A percentile compares a stretch with the other conserved stretches of the same genome.
phyloP scores from a whole-genome alignment of 2,113 vertebrate genomes.

The Tyto alba region DNA sequence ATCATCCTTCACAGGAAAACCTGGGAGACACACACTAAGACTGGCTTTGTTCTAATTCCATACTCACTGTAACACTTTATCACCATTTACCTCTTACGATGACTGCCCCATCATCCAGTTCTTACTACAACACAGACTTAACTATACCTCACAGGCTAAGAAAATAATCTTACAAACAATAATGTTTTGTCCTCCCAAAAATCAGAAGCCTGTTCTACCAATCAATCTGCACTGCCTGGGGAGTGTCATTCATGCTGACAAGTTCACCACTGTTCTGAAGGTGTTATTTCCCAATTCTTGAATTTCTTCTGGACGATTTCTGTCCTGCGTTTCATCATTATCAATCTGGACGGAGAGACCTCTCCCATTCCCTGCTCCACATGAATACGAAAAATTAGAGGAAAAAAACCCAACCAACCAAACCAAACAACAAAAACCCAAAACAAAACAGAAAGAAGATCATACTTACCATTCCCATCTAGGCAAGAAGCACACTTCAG shows the following conservation, averaged over 20 bases:
- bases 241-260: background rate
- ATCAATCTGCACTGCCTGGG: background rate
- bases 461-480: background rate
- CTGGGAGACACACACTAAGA: background rate
- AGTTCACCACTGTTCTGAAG: background rate
- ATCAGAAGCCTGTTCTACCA: background rate
- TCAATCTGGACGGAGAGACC: background rate
- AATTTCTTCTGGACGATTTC: background rate
- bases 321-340: background rate
- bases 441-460: too few species aligned
- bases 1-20: background rate
- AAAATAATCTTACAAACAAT: background rate
- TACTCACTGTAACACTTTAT: background rate
- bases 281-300: background rate
- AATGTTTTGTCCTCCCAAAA: background rate
- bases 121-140: background rate
- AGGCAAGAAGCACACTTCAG: background rate
- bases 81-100: background rate
- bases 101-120: background rate
- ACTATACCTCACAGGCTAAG: background rate
- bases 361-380: background rate
- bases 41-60: background rate
- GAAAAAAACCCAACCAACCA: background rate
- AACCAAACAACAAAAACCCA: too few species aligned
- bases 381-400: background rate